Percentiles rank a stretch among this genome's conserved stretches.
These are phyloP conservation scores for Drosophila acutilabella DNA, from an alignment of 2,888 invertebrate genomes.

Conservation along the genomic window DNA sequence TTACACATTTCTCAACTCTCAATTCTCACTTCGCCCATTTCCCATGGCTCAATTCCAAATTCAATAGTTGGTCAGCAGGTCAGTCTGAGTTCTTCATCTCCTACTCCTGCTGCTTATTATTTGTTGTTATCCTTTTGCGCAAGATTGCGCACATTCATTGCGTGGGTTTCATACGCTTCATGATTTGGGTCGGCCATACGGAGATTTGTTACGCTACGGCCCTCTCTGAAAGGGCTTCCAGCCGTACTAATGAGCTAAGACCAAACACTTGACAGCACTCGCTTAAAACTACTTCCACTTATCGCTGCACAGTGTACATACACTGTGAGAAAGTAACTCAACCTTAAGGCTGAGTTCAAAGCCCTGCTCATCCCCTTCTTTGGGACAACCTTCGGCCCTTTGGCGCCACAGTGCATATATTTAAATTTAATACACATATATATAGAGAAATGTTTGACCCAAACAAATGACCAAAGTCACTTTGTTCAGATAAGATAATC, in stretches of 20 bases:
- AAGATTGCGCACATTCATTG: slow-evolving; percentile 77
- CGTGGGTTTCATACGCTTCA: slow-evolving; percentile 52
- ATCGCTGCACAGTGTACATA: neutral
- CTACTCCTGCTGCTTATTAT: slow-evolving; percentile 48
- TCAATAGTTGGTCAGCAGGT: slow-evolving; percentile 61
- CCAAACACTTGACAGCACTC: slow-evolving; percentile 33
- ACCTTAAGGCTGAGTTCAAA: slow-evolving; percentile 29
- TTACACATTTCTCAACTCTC: slow-evolving; percentile 25
- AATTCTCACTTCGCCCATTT: slow-evolving; percentile 54
- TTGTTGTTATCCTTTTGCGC: slow-evolving; percentile 77
- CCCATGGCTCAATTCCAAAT: slow-evolving; percentile 35
- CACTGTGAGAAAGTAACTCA: slow-evolving; percentile 19
- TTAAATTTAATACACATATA: slow-evolving; percentile 21
- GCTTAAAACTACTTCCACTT: slow-evolving; percentile 6
- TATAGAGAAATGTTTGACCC: slow-evolving; percentile 57
- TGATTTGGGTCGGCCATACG: slow-evolving; percentile 57
- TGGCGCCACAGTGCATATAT: slow-evolving; percentile 71
- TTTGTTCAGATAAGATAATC: slow-evolving; percentile 51
- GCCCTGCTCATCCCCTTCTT: slow-evolving; percentile 10
- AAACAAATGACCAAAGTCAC: slow-evolving; percentile 59
- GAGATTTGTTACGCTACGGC: slow-evolving; percentile 47
- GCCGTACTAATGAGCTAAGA: slow-evolving; percentile 45
- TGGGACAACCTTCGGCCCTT: slow-evolving; percentile 19
- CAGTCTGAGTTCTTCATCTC: slow-evolving; percentile 20
- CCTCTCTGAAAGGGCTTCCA: slow-evolving; percentile 38